Conservation (phyloP, 2,113 vertebrate species). For the Aptenodytes patagonicus region DNA sequence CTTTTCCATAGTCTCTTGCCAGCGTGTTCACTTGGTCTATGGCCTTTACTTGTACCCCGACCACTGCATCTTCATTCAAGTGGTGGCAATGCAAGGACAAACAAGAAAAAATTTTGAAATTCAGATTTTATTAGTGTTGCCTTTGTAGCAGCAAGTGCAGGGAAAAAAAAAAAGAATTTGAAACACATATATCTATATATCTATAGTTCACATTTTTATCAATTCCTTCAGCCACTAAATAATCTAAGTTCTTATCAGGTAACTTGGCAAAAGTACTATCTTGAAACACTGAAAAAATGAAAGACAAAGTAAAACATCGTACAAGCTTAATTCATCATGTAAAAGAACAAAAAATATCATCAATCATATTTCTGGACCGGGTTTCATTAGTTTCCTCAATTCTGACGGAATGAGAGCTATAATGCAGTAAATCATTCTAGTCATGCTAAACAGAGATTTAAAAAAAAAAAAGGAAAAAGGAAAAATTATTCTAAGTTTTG, state of each 20-base stretch:
- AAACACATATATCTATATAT: neutral
- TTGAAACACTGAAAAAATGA: neutral
- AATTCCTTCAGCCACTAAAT: neutral
- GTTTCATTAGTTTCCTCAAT: neutral
- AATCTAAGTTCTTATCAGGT: neutral
- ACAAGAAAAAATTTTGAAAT: neutral
- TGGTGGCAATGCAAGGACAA: neutral
- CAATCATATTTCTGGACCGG: neutral
- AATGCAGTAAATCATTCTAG: neutral
- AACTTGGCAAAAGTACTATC: neutral
- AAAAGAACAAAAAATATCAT: neutral
- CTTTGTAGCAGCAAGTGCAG: neutral
- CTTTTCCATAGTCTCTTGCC: neutral
- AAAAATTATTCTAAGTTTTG: neutral
- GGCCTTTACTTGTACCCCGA: neutral
- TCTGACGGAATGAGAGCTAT: neutral
- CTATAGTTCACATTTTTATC: neutral
- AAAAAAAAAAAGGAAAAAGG: no score
- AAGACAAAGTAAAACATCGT: neutral
- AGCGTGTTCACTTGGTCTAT: neutral
- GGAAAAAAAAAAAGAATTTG: neutral
- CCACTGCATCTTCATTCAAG: neutral
- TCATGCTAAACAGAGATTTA: neutral
- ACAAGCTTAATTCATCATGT: neutral
- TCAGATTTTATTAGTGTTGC: neutral